These are phyloP conservation scores for Corythornis leucogaster DNA, from an alignment of 2,797 vertebrate species.

Conservation along the genomic window DNA sequence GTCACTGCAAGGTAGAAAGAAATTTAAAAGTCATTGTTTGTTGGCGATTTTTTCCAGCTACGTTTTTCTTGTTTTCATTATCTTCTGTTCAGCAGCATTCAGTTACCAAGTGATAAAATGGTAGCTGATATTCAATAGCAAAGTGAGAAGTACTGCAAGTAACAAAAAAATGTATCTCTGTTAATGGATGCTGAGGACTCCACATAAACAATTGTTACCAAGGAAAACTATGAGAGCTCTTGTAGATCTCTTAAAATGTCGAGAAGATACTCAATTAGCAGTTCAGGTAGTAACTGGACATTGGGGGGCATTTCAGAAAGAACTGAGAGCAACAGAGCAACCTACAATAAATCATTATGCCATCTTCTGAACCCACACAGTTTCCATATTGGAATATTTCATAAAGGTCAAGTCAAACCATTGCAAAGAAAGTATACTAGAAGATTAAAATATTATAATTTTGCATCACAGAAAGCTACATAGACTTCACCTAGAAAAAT, in stretches of 20 bases:
- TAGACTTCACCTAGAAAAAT: neutral
- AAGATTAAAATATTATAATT: neutral
- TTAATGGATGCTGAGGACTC: neutral
- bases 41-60: neutral
- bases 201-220: neutral
- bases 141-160: neutral
- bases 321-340: neutral
- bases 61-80: neutral
- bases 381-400: neutral
- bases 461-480: neutral
- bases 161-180: neutral
- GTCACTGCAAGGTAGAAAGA: neutral
- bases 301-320: neutral
- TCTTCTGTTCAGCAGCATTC: neutral
- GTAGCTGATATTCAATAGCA: neutral
- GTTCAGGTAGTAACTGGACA: neutral
- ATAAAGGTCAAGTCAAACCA: neutral
- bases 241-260: neutral
- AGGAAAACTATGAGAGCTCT: neutral
- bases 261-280: neutral
- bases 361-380: neutral
- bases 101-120: neutral
- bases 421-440: neutral
- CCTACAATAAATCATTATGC: neutral
- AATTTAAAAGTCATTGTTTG: neutral